A percentile compares a stretch with the other conserved stretches of the same genome.
Conservation (phyloP, 2,888 invertebrate species). For the Tetanocera ferruginea region DNA sequence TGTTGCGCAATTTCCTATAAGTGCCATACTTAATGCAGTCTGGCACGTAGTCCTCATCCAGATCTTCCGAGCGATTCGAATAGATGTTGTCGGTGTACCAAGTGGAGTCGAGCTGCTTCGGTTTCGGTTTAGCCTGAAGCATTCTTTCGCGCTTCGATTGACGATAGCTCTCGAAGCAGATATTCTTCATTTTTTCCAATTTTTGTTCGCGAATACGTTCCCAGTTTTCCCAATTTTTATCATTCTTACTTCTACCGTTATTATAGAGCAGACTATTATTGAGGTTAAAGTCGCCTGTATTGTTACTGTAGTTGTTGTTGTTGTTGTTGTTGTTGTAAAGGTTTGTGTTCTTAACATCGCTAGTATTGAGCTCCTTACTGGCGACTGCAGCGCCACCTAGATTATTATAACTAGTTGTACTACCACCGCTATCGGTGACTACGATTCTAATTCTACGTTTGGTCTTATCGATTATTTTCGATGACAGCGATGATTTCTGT, state of each 20-base stretch:
- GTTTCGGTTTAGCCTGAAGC: constrained; percentile 64
- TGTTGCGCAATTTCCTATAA: constrained; percentile 63
- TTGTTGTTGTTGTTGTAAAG: constrained; percentile 50
- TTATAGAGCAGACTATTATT: background rate
- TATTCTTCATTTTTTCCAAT: constrained; percentile 69
- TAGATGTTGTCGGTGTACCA: constrained; percentile 71
- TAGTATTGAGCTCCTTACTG: constrained; percentile 42
- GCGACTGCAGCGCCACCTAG: constrained; percentile 36
- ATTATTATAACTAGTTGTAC: constrained; percentile 57
- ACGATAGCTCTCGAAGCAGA: constrained; percentile 69
- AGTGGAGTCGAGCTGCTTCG: constrained; percentile 66
- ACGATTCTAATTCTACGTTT: constrained; percentile 69
- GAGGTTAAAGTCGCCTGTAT: constrained; percentile 37
- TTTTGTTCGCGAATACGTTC: constrained; percentile 69
- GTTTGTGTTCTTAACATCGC: constrained; percentile 59
- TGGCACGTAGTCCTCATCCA: constrained; percentile 67
- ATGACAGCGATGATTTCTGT: constrained; percentile 63
- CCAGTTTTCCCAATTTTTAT: constrained; percentile 70
- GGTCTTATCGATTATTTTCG: constrained; percentile 65
- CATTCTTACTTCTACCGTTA: constrained; percentile 63
- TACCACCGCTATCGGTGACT: constrained; percentile 63
- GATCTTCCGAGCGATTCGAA: constrained; percentile 69
- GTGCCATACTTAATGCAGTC: constrained; percentile 66
- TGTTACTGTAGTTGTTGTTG: constrained; percentile 40
- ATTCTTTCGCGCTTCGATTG: constrained; percentile 67